phyloP scores from a whole-genome alignment of 2,113 vertebrate genomes.

The Condylura cristata region DNA sequence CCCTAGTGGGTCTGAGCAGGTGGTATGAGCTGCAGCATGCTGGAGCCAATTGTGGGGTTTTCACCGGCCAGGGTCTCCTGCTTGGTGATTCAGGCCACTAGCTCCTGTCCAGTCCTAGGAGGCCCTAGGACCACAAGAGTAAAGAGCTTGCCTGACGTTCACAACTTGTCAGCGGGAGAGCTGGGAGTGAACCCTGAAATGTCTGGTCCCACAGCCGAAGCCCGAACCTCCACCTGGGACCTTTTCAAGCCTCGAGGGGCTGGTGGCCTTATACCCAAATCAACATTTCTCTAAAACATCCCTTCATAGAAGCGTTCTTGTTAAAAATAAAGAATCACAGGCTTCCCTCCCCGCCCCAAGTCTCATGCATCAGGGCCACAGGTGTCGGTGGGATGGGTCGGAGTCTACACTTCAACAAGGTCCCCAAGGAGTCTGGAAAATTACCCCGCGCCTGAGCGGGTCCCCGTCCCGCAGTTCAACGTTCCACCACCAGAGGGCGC shows the following conservation, averaged over 20 bases:
- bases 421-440: neutral
- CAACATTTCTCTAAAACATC: neutral
- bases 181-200: neutral
- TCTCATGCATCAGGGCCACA: neutral
- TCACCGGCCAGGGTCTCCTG: no score
- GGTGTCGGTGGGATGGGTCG: neutral
- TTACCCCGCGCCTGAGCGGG: fast-evolving
- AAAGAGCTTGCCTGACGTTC: no score
- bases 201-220: neutral
- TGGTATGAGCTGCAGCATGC: no score
- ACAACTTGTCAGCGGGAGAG: neutral
- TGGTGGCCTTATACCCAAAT: neutral
- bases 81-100: no score
- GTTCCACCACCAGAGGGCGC: neutral
- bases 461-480: neutral
- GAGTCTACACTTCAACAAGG: neutral
- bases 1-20: no score
- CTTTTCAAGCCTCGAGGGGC: neutral
- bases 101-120: neutral
- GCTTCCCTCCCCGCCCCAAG: no score
- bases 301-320: neutral
- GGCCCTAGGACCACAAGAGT: neutral
- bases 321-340: neutral
- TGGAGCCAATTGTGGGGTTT: no score
- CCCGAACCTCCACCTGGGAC: neutral